Conservation (phyloP, 92 coral and sea anemone genomes). For the Plumapathes pennacea region DNA sequence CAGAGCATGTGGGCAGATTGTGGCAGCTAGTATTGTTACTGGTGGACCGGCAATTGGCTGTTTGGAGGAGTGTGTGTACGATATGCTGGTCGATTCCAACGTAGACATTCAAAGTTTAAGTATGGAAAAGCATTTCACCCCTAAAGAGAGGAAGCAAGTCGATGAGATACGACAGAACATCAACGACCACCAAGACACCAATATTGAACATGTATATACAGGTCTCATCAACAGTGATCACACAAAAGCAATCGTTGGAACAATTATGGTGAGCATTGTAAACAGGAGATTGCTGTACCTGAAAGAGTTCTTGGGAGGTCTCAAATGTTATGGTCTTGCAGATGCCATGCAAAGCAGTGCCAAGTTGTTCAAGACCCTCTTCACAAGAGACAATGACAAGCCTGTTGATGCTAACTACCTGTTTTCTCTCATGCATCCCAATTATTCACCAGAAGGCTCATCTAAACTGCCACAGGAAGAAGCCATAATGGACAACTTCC, state of each 20-base stretch:
- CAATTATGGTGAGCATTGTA: conserved; percentile 41
- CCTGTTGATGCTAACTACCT: conserved; percentile 76
- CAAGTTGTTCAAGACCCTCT: conserved; percentile 29
- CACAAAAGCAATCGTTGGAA: conserved; percentile 23
- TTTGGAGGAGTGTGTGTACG: conserved; percentile 42
- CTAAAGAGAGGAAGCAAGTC: conserved; percentile 16
- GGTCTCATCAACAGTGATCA: conserved; percentile 35
- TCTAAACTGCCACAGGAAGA: conserved; percentile 38
- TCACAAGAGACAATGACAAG: conserved; percentile 20
- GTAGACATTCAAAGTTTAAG: conserved; percentile 21
- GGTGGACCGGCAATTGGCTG: conserved; percentile 61
- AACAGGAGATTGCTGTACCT: conserved; percentile 46
- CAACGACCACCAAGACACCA: conserved; percentile 17
- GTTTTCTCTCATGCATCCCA: conserved; percentile 51
- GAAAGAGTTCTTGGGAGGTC: conserved; percentile 58
- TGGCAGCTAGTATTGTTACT: conserved; percentile 54
- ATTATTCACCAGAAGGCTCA: conserved; percentile 39
- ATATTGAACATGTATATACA: conserved; percentile 63
- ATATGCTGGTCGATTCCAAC: conserved; percentile 26
- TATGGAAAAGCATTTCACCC: conserved; percentile 30
- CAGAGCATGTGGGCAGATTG: conserved; percentile 60
- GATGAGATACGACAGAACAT: conserved; percentile 21
- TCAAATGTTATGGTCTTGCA: conserved; percentile 33
- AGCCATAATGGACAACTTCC: conserved; percentile 49
- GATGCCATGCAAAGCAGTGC: conserved; percentile 26